Evolutionary conservation across 2,797 vertebrate genomes (phyloP).

Genomic region (Chiroxiphia lanceolata): DNA sequence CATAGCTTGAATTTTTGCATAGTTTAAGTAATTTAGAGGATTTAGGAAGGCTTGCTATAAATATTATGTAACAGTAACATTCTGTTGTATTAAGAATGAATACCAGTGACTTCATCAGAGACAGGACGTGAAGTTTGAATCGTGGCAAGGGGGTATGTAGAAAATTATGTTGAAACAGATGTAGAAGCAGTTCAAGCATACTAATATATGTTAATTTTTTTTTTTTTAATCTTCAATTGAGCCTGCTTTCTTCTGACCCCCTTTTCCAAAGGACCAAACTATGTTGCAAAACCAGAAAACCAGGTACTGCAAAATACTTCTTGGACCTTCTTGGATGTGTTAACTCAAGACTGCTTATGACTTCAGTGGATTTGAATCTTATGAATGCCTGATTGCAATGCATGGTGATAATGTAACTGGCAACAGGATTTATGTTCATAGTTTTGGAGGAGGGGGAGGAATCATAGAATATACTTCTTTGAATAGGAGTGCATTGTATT

Average conservation of each 20-base stretch:
- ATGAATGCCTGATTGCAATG: constrained; percentile 11
- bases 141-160: background rate
- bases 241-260: background rate
- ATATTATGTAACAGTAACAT: constrained; percentile 42
- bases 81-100: background rate
- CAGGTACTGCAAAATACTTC: constrained; percentile 22
- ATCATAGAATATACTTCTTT: background rate
- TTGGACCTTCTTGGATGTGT: background rate
- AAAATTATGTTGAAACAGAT: background rate
- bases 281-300: constrained; percentile 61
- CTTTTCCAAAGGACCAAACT: constrained; percentile 7
- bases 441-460: background rate
- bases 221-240: background rate
- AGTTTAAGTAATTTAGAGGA: constrained; percentile 54
- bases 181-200: background rate
- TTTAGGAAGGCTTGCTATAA: constrained; percentile 49
- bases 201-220: constrained; percentile 4
- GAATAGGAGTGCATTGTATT: background rate
- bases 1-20: constrained; percentile 64
- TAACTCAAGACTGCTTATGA: constrained; percentile 19
- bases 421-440: constrained; percentile 23
- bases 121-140: background rate
- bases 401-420: background rate
- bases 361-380: constrained; percentile 48
- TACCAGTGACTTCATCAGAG: background rate